Percentiles rank a stretch among this genome's conserved stretches.
Evolutionary conservation across 2,113 vertebrate species (phyloP).

Genomic region (Campylomormyrus numenius): DNA sequence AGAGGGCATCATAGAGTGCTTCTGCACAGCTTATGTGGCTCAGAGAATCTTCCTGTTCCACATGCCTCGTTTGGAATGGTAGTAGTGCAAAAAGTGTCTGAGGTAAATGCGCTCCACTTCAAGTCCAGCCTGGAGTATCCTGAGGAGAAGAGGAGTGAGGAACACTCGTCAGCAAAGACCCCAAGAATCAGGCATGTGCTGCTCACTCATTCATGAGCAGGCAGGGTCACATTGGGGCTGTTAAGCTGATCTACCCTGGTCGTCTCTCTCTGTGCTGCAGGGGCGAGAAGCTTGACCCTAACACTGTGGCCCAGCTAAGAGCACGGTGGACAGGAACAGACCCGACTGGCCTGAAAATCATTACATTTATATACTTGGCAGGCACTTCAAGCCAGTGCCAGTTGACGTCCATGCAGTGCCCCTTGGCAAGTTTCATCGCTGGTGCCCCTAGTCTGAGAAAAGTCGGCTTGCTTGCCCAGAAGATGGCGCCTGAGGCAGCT

Average conservation of each 20-base stretch:
- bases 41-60: constrained; percentile 61
- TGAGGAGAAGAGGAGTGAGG: constrained; percentile 31
- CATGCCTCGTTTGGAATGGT: constrained; percentile 75
- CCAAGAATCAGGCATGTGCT: neutral
- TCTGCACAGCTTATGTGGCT: neutral
- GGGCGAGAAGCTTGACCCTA: neutral
- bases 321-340: neutral
- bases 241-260: neutral
- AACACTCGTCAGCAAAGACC: neutral
- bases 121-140: constrained; percentile 68
- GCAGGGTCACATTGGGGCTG: neutral
- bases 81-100: constrained; percentile 73
- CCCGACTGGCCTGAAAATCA: neutral
- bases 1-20: neutral
- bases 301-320: neutral
- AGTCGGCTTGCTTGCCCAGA: neutral
- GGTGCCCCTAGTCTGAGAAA: neutral
- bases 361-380: neutral
- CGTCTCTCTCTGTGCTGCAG: neutral
- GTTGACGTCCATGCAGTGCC: neutral
- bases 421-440: neutral
- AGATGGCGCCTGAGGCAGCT: neutral
- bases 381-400: neutral
- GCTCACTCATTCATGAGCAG: neutral
- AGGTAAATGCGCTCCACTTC: constrained; percentile 73